Base-by-base conservation (phyloP, 23 tunicate genomes). In the Trididemnum miniatum region DNA sequence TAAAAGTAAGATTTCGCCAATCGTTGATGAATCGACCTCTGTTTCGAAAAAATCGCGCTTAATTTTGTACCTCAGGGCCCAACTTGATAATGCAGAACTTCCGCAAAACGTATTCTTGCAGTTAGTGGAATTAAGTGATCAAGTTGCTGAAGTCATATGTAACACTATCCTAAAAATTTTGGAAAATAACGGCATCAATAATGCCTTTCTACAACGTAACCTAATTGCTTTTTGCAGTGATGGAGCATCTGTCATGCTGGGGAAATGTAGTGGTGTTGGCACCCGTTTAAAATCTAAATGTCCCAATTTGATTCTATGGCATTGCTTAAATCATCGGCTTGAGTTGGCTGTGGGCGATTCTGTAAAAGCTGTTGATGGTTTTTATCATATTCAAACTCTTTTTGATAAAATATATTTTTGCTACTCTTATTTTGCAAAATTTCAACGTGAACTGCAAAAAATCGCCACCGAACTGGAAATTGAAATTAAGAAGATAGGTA, bases 231-330 rank as follows among this genome's bases (percentile, higher is more conserved):
- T 84, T 52, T 84, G 88, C 78, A 51, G 73, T 2, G 83, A 84
- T 77, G 88, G 88, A 59, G 88, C 88, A 84, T 78, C 73, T 59
- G 83, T 59, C 32, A 75, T 84, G 88, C 52, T 84, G 54, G 88
- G 83, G 5, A 49, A 73, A 3, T 29, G 33, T 34, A 51, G 84
- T 35, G 83, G 83, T 5, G 34, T 84, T 33, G 73, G 83, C 73
- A 77, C 72, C 3, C 78, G 83, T 23, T 84, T 84, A 33, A 54
- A 59, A 84, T 54, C 52, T 18, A 23, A 84, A 26, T 84, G 33
- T 30, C 88, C 88, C 22, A 59, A 84, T 31, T 26, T 73, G 18
- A 24, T 84, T 52, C 9, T 77, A 34, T 84, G 82, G 84, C 72
- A 78, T 76, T 84, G 84, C 33, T 65, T 80, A 24, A 80, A 37